These are phyloP conservation scores for Apis laboriosa DNA, from an alignment of 1,140 invertebrate genomes.

Conservation along the genomic window DNA sequence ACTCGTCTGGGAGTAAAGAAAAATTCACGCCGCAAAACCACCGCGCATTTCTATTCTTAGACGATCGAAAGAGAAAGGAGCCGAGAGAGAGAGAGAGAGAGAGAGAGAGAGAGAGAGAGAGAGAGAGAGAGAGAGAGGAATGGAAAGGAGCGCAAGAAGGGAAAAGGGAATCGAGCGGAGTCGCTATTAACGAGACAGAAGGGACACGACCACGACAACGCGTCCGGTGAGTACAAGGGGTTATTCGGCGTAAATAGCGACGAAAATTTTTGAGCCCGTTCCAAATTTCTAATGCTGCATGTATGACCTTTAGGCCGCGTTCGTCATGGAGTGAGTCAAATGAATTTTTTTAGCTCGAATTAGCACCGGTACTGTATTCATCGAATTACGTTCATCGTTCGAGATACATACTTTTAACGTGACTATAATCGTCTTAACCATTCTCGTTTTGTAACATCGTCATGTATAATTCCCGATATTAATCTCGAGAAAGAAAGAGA, in stretches of 20 bases:
- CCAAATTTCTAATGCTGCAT: conserved; percentile 36
- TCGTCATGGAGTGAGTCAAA: conserved; percentile 37
- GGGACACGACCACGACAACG: neutral
- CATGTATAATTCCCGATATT: no score
- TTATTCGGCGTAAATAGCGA: conserved; percentile 14
- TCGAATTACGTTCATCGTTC: neutral
- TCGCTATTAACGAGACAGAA: conserved; percentile 15
- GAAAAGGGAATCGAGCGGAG: conserved; percentile 12
- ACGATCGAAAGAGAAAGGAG: conserved; percentile 51
- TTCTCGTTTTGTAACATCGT: neutral
- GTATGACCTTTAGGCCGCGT: conserved; percentile 27
- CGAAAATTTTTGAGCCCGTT: conserved; percentile 30
- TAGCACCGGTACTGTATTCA: conserved; percentile 1
- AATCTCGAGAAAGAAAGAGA: no score
- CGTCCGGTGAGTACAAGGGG: neutral
- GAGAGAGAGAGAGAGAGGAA: conserved; percentile 23
- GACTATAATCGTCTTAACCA: no score
- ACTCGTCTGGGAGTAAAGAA: conserved; percentile 33
- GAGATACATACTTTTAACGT: neutral
- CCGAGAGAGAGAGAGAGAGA: conserved; percentile 14
- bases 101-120: conserved; percentile 33
- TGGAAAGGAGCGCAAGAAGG: conserved; percentile 8
- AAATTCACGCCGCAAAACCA: conserved; percentile 64
- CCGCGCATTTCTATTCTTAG: conserved; percentile 66
- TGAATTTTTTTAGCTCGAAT: neutral